phyloP scores from a whole-genome alignment of 2,888 invertebrate species.

The Venusia cambrica region DNA sequence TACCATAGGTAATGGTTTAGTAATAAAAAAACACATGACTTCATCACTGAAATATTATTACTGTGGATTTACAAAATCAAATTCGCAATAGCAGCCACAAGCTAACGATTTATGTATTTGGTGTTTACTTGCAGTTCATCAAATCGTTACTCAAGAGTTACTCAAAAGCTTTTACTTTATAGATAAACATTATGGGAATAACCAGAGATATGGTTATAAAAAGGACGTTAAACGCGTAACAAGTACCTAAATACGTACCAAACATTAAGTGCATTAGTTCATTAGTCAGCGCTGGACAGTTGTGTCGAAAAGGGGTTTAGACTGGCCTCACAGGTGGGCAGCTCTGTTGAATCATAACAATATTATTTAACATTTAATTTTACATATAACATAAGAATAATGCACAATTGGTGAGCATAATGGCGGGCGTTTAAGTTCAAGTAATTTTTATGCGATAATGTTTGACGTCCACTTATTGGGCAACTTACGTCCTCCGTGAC shows the following conservation, averaged over 20 bases:
- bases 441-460: too few relatives aligned
- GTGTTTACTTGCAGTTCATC: constrained; percentile 40
- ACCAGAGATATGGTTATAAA: constrained; percentile 71
- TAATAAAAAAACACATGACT: too few relatives aligned
- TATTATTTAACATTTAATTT: too few relatives aligned
- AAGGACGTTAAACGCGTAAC: constrained; percentile 63
- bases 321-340: too few relatives aligned
- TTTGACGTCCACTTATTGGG: too few relatives aligned
- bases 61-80: too few relatives aligned
- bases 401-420: too few relatives aligned
- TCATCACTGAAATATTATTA: too few relatives aligned
- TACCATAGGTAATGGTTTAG: too few relatives aligned
- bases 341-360: too few relatives aligned
- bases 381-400: neutral
- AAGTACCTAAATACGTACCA: constrained; percentile 56
- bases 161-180: constrained; percentile 30
- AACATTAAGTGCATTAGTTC: constrained; percentile 75
- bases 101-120: constrained; percentile 2
- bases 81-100: constrained; percentile 5
- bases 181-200: constrained; percentile 41
- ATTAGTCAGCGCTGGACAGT: constrained; percentile 55
- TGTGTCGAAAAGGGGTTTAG: constrained; percentile 34
- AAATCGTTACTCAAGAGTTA: constrained; percentile 50
- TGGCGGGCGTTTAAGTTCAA: too few relatives aligned
- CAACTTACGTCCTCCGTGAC: too few relatives aligned